Evolutionary conservation across 2,113 vertebrate species (phyloP), one percentile per base, ranked within the genome.

Genomic region (Ellobius talpinus): DNA sequence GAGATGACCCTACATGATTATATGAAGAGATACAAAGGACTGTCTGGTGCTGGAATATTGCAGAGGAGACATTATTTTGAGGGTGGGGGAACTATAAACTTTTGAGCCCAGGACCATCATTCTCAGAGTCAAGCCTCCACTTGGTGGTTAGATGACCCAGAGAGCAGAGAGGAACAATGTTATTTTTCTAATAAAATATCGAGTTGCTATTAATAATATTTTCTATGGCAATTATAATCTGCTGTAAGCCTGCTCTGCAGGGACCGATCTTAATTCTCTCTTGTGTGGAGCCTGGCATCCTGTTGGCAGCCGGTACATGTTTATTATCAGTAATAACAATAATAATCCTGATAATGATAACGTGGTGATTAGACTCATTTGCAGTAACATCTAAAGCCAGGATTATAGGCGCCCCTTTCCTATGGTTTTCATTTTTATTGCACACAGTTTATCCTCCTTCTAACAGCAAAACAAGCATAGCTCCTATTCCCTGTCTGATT

Each of bases 401-500:
- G 91, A 96, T 90, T 88, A 92, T 95, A 95, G 79, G 90, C 87
- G 90, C 91, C 95, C 87, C 42, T 96, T 97, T 97, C 63, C 52
- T 74, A 21, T 82, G 74, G 81, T 82, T 96, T 95, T 70, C 58
- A 93, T 97, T 97, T 97, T 96, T 97, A 95, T 94, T 87, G 55
- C 87, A 72, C 65, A 95, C 91, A 96, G 87, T 97, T 98, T 98
- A 97, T 92, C 91, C 95, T 92, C 96, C 93, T 97, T 97, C 95
- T 74, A 96, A 65, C 98, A 97, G 95, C 93, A 93, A 97, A 98
- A 98, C 98, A 98, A 98, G 45, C 94, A 82, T 89, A 73, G 97
- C 96, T 95, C 86, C 70, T 82, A 92, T 98, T 98, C 95, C 96
- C 95, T 72, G 95, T 98, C 97, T 98, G 97, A 98, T 88, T 98